Base-by-base conservation (phyloP, 2,888 invertebrate genomes). In the Parnassius glacialis region DNA sequence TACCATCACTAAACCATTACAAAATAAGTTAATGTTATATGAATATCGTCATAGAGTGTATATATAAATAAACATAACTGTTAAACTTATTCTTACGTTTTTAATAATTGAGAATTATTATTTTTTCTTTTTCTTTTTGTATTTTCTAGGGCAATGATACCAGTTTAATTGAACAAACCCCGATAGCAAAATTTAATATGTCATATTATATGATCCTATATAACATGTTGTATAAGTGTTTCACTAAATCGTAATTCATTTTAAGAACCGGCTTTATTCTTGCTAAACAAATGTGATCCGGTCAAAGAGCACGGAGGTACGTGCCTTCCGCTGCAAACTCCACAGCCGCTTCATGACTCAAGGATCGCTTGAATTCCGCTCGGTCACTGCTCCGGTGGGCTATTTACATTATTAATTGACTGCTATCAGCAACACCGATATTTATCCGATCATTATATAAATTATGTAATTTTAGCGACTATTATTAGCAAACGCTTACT, bases 291-390 rank as follows among this genome's bases (percentile, higher is more conserved):
- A 55, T 51, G 51, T 34, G 47, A 59, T 56, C 51, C 60, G 53
- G 53, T 64, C 70, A 71, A 70, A 72, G 74, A 79, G 77, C 78
- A 81, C 76, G 79, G 73, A 75, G 66, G 67, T 82, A 84, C 87
- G 87, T 88, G 88, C 85, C 79, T 83, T 84, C 81, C 83, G 80
- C 70, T 78, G 78, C 73, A 76, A 83, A 81, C 81, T 74, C 70
- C 62, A 34, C 34, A 64, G 61, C 41, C 48, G 57, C 48, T 57
- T 62, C 66, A 64, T 71, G 71, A 75, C 71, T 79, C 74, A 74
- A 74, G 72, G 73, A 76, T 76, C 85, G 81, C 83, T 86, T 83
- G 76, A 71, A 79, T 80, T 80, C 70, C 73, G 67, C 65, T 73
- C 78, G 81, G 81, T 79, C 81, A 78, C 65, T 73, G 80, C 69